Conservation (phyloP, 2,888 invertebrate species). For the Ormia ochracea region DNA sequence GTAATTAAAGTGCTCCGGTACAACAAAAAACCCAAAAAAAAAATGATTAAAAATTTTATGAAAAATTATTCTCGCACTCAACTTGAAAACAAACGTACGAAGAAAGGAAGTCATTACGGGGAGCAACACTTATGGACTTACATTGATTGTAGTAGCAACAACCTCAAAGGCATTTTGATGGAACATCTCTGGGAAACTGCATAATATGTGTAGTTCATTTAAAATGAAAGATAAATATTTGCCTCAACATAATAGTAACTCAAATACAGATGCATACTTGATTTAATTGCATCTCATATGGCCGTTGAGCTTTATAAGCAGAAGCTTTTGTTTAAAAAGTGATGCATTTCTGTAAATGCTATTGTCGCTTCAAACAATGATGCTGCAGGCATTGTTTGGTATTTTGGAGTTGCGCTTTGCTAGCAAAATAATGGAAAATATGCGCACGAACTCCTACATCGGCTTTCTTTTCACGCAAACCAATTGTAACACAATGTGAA, state of each 20-base stretch:
- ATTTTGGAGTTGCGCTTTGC: conserved; percentile 6
- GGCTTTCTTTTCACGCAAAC: not conserved
- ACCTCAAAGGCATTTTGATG: not conserved
- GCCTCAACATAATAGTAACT: not conserved
- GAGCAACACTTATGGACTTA: too few relatives aligned
- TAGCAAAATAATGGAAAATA: not conserved
- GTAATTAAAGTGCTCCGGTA: too few relatives aligned
- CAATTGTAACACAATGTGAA: conserved; percentile 24
- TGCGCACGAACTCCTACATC: too few relatives aligned
- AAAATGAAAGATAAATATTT: not conserved
- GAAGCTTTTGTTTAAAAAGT: not conserved
- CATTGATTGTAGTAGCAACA: not conserved
- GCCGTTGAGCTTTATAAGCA: not conserved
- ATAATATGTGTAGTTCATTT: not conserved
- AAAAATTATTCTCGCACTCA: too few relatives aligned
- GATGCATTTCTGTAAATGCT: not conserved
- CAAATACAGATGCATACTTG: not conserved
- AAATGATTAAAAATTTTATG: too few relatives aligned
- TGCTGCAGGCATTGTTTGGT: not conserved
- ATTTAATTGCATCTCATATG: not conserved
- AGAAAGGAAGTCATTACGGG: too few relatives aligned
- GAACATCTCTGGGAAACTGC: not conserved
- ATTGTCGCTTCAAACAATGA: conserved; percentile 8
- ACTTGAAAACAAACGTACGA: too few relatives aligned
- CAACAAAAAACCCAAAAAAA: too few relatives aligned